Base-by-base conservation (phyloP, 1,140 invertebrate species). In the Pissodes strobi region DNA sequence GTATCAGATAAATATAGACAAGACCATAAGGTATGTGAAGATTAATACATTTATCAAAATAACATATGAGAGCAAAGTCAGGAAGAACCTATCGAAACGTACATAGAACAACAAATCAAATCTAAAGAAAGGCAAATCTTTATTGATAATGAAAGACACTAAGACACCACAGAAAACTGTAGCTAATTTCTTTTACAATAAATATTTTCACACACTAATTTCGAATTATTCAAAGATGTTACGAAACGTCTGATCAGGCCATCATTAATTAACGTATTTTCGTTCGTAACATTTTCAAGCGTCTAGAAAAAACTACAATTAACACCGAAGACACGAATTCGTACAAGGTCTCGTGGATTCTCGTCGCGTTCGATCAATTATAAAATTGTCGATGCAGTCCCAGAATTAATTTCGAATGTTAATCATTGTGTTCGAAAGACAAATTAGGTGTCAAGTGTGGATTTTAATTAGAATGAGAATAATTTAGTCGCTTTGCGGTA, bases 381-480 rank as follows among this genome's bases (percentile, higher is more conserved):
- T 45, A 45, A 57, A 57, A 57, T 57, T 57, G 53, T 57, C 53
- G 53, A 45, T 43, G 53, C 53, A 57, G 53, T 45, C 53, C 53
- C 37, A 57, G 53, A 57, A 57, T 57, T 45, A 57, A 57, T 57
- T 57, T 57, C 21, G 53, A 57, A 57, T 57, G 37, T 57, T 57
- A 57, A 57, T 57, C 41, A 43, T 12, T 43, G 37, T 43, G 41
- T 57, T 45, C 10, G 38, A 41, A 37, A 57, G 53, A 57, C 53
- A 57, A 57, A 57, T 57, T 57, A 57, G 53, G 53, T 57, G 53
- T 57, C 53, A 57, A 41, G 53, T 57, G 21, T 57, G 37, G 22
- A 45, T 57, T 57, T 45, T 57, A 57, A 57, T 57, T 57, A 57
- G 49, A 52, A 30, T 30, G 46, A 9, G 39, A 13, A 17, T 43